Percentiles rank a stretch among this genome's conserved stretches.
phyloP scores from a whole-genome alignment of 1,140 invertebrate species.

The Mamestra configurata region DNA sequence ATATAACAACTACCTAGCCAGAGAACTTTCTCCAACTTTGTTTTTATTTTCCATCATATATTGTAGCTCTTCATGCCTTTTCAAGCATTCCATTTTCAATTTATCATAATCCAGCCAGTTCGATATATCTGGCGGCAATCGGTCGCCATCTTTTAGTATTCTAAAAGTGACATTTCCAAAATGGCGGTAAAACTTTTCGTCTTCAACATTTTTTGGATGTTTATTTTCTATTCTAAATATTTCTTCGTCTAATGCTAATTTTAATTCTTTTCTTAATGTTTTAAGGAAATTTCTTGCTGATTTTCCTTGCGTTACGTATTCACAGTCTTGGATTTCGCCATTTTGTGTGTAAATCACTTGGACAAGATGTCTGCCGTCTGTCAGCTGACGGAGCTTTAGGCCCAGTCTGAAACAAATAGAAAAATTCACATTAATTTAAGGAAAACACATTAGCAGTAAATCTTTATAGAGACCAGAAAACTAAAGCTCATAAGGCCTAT shows the following conservation, averaged over 20 bases:
- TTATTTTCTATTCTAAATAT: constrained; percentile 69
- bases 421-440: constrained; percentile 19
- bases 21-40: constrained; percentile 65
- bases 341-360: constrained; percentile 90
- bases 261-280: constrained; percentile 88
- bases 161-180: constrained; percentile 83
- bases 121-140: constrained; percentile 80
- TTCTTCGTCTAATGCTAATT: constrained; percentile 82
- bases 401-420: constrained; percentile 85
- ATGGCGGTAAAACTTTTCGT: constrained; percentile 77
- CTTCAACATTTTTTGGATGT: constrained; percentile 59
- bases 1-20: constrained; percentile 69
- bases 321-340: constrained; percentile 90
- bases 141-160: constrained; percentile 73
- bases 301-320: constrained; percentile 88
- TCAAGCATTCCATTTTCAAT: constrained; percentile 86
- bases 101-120: constrained; percentile 88
- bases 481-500: too few relatives aligned
- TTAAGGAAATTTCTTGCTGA: constrained; percentile 88
- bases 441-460: too few relatives aligned
- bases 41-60: constrained; percentile 78
- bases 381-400: constrained; percentile 90
- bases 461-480: too few relatives aligned
- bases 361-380: constrained; percentile 90
- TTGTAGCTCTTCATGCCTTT: constrained; percentile 80